Conservation (phyloP, 2,113 vertebrate genomes). For the Sinocyclocheilus rhinocerous region DNA sequence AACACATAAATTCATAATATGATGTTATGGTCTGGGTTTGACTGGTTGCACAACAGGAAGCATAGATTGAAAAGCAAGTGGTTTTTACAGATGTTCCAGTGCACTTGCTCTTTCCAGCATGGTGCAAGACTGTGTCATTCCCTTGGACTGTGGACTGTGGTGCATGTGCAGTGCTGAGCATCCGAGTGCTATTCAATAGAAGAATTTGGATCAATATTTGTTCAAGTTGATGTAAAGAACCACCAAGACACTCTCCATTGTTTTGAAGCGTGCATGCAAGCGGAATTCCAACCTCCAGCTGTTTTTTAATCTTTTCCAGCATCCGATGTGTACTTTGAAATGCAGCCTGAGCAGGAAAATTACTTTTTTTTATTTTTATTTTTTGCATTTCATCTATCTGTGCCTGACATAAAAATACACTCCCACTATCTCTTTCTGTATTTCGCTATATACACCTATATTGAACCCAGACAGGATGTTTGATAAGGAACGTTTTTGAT, state of each 20-base stretch:
- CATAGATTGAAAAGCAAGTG: not conserved
- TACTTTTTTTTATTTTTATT: not conserved
- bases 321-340: not conserved
- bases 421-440: not conserved
- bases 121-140: not conserved
- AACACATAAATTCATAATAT: not conserved
- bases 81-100: not conserved
- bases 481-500: constrained; percentile 29
- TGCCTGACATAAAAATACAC: not conserved
- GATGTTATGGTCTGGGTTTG: not conserved
- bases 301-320: constrained; percentile 11
- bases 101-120: not conserved
- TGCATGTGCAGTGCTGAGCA: not conserved
- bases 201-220: constrained; percentile 3
- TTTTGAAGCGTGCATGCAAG: not conserved
- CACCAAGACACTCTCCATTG: not conserved
- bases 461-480: not conserved
- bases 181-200: not conserved
- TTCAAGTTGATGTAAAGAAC: constrained; percentile 10
- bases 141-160: not conserved
- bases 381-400: not conserved
- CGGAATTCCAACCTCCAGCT: not conserved
- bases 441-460: not conserved
- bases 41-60: not conserved
- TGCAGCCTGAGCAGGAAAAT: constrained; percentile 11